Conservation (phyloP, 37 sponge, comb jelly and placozoan genomes). For the Cladorhizidae sp. region DNA sequence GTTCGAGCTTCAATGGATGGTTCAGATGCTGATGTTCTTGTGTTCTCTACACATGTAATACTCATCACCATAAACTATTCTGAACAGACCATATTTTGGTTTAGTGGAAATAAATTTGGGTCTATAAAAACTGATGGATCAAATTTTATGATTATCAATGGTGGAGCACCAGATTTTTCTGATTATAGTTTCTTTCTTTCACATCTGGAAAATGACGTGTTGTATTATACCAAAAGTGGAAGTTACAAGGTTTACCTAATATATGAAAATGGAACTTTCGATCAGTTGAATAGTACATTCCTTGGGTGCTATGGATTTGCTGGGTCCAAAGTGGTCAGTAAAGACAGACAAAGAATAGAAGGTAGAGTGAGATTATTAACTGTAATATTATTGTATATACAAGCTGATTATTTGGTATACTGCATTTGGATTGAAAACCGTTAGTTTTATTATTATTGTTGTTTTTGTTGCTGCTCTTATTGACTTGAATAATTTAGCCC, state of each 20-base stretch:
- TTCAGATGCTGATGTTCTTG: not conserved
- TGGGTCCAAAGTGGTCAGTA: not conserved
- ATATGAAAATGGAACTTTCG: no score
- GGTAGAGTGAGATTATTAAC: slow-evolving; percentile 29
- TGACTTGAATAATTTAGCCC: no score
- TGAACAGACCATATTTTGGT: slow-evolving; percentile 66
- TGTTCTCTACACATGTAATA: slow-evolving; percentile 10
- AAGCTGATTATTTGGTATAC: no score
- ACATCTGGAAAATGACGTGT: not conserved
- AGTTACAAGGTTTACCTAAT: no score
- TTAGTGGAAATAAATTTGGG: slow-evolving; percentile 20
- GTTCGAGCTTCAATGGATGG: slow-evolving; percentile 18
- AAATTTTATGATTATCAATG: not conserved
- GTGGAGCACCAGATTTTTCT: not conserved
- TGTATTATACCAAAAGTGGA: no score
- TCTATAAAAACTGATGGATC: slow-evolving; percentile 23
- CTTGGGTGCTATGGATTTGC: not conserved
- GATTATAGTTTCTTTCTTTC: not conserved
- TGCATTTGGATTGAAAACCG: no score
- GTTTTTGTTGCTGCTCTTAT: no score
- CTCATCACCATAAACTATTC: slow-evolving; percentile 49
- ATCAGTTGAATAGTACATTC: no score
- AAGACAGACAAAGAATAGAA: slow-evolving; percentile 11
- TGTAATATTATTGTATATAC: no score
- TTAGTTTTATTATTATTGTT: no score